Percentiles rank a stretch among this genome's conserved stretches.
Evolutionary conservation across 2,113 vertebrate species (phyloP).

Genomic region (Oostethus manadensis): DNA sequence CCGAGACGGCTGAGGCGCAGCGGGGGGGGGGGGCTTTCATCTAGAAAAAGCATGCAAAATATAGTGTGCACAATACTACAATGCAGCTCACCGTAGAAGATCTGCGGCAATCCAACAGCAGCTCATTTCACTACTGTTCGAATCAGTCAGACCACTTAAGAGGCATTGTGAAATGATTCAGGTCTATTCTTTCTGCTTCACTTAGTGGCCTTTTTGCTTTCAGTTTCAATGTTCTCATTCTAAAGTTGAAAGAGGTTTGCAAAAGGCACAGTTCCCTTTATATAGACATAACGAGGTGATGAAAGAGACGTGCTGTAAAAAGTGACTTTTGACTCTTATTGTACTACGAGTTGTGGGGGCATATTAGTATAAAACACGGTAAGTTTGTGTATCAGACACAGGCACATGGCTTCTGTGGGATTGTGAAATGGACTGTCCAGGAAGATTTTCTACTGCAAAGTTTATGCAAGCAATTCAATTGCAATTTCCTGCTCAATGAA

Average conservation of each 20-base stretch:
- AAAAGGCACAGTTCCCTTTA: too few species aligned
- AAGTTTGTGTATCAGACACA: background rate
- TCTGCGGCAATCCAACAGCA: background rate
- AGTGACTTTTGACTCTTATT: background rate
- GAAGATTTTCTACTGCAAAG: slow-evolving; percentile 25
- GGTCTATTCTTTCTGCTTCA: background rate
- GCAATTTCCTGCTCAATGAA: slow-evolving; percentile 37
- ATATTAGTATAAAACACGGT: background rate
- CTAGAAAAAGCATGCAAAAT: background rate
- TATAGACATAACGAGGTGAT: too few species aligned
- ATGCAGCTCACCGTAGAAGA: background rate
- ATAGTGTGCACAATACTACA: background rate
- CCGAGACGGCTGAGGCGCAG: background rate
- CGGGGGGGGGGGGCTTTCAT: background rate
- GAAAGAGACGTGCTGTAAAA: too few species aligned
- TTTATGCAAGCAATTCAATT: slow-evolving; percentile 17
- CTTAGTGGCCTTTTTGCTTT: background rate
- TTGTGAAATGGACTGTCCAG: slow-evolving; percentile 9
- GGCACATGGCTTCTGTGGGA: slow-evolving; percentile 1
- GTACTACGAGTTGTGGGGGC: background rate
- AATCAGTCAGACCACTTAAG: background rate
- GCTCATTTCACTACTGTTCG: background rate
- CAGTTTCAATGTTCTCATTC: too few species aligned
- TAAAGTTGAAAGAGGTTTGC: too few species aligned
- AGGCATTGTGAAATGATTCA: background rate